These are phyloP conservation scores for Aldabrachelys gigantea DNA, from an alignment of 2,113 vertebrate genomes.

Conservation along the genomic window DNA sequence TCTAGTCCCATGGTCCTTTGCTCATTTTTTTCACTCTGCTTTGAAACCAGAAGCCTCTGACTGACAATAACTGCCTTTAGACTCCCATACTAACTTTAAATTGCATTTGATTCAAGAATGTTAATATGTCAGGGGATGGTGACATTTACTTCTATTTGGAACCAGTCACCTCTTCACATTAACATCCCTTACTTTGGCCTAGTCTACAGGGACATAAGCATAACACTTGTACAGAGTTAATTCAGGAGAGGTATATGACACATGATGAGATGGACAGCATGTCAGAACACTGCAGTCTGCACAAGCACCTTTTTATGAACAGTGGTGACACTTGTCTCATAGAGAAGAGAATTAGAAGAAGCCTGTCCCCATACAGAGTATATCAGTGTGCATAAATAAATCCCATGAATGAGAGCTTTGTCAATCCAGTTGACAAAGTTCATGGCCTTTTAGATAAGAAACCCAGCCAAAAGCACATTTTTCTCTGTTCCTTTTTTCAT, in stretches of 20 bases:
- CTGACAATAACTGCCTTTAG: neutral
- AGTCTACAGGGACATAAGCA: neutral
- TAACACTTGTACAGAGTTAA: neutral
- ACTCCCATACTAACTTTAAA: neutral
- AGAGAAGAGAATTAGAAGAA: neutral
- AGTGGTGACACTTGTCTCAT: conserved; percentile 28
- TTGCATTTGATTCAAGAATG: neutral
- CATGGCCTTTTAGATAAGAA: conserved; percentile 41
- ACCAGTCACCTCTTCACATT: neutral
- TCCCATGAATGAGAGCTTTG: conserved; percentile 31
- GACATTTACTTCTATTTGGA: neutral
- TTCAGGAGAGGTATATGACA: neutral
- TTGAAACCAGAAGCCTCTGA: neutral
- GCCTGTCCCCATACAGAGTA: neutral
- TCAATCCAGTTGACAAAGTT: conserved; percentile 62
- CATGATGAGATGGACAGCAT: conserved; percentile 31
- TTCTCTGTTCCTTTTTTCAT: conserved; percentile 43
- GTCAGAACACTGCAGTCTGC: neutral
- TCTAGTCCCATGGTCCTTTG: neutral
- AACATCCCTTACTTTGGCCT: neutral
- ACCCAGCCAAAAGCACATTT: conserved; percentile 42
- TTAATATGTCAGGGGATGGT: neutral
- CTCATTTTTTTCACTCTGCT: neutral
- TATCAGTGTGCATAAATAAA: conserved; percentile 9
- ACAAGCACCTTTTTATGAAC: conserved; percentile 32